Conservation (phyloP, 2,888 invertebrate species). For the Acronicta alni region DNA sequence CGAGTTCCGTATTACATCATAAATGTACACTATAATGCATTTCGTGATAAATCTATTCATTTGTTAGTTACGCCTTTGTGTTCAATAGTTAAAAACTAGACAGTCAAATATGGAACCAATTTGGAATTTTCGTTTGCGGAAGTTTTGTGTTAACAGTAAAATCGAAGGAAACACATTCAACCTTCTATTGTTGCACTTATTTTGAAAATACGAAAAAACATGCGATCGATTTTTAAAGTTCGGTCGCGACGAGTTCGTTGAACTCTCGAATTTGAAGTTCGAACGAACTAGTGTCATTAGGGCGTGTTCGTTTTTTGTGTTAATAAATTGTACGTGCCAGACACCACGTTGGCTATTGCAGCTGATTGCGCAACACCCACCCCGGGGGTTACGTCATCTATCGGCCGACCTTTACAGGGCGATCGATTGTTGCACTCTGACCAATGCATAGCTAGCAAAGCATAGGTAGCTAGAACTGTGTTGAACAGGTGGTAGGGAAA, state of each 20-base stretch:
- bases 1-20: conserved; percentile 86
- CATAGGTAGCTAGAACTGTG: conserved; percentile 21
- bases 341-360: conserved; percentile 65
- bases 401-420: conserved; percentile 82
- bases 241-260: conserved; percentile 33
- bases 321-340: conserved; percentile 32
- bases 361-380: conserved; percentile 78
- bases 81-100: conserved; percentile 38
- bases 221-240: conserved; percentile 21
- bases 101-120: conserved; percentile 17
- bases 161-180: conserved; percentile 19
- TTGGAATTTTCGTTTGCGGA: conserved; percentile 36
- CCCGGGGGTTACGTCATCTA: conserved; percentile 82
- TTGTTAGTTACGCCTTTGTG: conserved; percentile 73
- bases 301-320: conserved; percentile 29
- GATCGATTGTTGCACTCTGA: conserved; percentile 77
- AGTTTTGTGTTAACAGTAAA: conserved; percentile 39
- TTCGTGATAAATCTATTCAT: conserved; percentile 69
- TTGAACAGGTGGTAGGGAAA: conserved; percentile 39
- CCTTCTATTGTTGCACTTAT: conserved; percentile 26
- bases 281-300: conserved; percentile 13
- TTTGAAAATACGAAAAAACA: neutral
- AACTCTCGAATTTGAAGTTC: conserved; percentile 31
- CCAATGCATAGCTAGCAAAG: conserved; percentile 43
- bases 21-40: conserved; percentile 71